Evolutionary conservation across 2,888 invertebrate genomes (phyloP).

Genomic region (Ormyrus rosae): DNA sequence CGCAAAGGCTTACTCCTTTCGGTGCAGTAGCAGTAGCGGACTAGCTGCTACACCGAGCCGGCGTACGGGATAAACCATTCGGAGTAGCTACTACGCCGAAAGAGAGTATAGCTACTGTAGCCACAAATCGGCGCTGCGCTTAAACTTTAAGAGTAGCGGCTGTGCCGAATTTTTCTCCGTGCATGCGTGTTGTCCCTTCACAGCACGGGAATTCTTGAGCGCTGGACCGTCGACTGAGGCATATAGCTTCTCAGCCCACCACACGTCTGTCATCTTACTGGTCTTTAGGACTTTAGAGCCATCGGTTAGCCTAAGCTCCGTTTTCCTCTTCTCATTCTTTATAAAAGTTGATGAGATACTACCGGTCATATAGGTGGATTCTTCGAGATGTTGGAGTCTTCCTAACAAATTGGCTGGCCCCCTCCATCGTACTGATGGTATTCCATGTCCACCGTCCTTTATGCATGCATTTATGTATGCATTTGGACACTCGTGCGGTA

Average conservation of each 20-base stretch:
- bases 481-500: slow-evolving; percentile 41
- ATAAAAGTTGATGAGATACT: not conserved
- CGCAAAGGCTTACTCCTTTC: too few relatives aligned
- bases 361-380: not conserved
- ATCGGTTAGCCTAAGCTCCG: not conserved
- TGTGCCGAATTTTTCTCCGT: not conserved
- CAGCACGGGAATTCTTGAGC: slow-evolving; percentile 18
- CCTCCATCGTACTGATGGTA: slow-evolving; percentile 45
- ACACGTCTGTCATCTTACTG: not conserved
- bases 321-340: not conserved
- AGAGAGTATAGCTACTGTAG: too few relatives aligned
- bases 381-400: slow-evolving; percentile 2
- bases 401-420: slow-evolving; percentile 5
- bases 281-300: not conserved
- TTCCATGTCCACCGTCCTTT: slow-evolving; percentile 39
- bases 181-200: slow-evolving; percentile 47
- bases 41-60: too few relatives aligned
- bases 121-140: too few relatives aligned
- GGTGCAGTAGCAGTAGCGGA: too few relatives aligned
- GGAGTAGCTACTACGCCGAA: too few relatives aligned
- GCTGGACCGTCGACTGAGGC: slow-evolving; percentile 44
- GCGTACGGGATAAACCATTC: too few relatives aligned
- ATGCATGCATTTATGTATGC: slow-evolving; percentile 50
- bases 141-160: not conserved
- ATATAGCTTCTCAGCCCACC: slow-evolving; percentile 51